Conservation (phyloP, 2,888 invertebrate genomes). For the Adela reaumurella region DNA sequence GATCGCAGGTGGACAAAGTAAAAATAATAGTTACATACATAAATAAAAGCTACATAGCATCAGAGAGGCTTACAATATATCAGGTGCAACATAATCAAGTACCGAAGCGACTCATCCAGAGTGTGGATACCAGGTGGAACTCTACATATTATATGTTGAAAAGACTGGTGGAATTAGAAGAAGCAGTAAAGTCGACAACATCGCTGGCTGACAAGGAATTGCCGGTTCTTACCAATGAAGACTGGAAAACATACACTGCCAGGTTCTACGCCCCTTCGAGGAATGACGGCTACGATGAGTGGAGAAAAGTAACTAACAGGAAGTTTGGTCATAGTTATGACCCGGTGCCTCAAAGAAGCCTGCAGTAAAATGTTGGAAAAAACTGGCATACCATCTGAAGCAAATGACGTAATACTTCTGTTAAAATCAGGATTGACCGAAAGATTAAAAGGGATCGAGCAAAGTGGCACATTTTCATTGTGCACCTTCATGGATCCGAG, state of each 20-base stretch:
- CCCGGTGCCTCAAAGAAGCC: too few relatives aligned
- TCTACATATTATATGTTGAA: constrained; percentile 10
- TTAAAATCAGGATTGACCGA: constrained; percentile 6
- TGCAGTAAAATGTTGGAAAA: too few relatives aligned
- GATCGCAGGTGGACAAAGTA: constrained; percentile 6
- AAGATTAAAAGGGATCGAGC: constrained; percentile 5
- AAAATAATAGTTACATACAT: constrained; percentile 8
- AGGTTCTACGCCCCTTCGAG: background rate
- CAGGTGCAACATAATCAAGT: constrained; percentile 5
- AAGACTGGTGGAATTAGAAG: constrained; percentile 6
- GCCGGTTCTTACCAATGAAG: background rate
- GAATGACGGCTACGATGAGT: background rate
- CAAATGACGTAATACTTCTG: background rate
- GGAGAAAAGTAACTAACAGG: constrained; percentile 1
- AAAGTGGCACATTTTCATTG: constrained; percentile 6
- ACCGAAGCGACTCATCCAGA: constrained; percentile 7
- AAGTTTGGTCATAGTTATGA: background rate
- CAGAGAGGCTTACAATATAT: constrained; percentile 5
- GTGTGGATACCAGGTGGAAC: constrained; percentile 9
- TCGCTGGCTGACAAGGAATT: too few relatives aligned
- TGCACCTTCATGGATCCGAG: constrained; percentile 8
- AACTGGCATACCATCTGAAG: background rate
- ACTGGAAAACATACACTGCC: background rate
- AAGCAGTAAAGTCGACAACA: too few relatives aligned
- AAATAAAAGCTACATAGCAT: constrained; percentile 7